phyloP scores from a whole-genome alignment of 2,113 vertebrate genomes.

The Pteronura brasiliensis region DNA sequence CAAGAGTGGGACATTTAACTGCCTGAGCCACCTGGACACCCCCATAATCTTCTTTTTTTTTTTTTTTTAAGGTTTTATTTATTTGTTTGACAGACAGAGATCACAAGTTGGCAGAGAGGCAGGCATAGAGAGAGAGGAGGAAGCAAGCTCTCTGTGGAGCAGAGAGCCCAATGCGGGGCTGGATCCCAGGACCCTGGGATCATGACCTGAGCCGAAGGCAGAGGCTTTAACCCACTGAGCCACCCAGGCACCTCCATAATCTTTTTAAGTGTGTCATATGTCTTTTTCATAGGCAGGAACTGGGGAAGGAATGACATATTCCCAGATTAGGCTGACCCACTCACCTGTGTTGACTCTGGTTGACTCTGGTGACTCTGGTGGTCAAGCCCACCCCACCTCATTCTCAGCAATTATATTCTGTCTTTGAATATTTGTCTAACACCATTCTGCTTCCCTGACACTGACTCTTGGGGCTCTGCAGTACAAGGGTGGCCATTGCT shows the following conservation, averaged over 20 bases:
- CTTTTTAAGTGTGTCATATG: not conserved
- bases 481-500: not conserved
- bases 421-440: not conserved
- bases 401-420: not conserved
- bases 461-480: fast-evolving
- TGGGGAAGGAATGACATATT: not conserved
- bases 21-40: not conserved
- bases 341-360: not conserved
- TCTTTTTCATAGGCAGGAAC: not conserved
- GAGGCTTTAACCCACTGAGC: too few relatives aligned
- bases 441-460: not conserved
- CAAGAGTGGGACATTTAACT: not conserved
- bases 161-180: not conserved
- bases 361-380: not conserved
- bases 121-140: too few relatives aligned
- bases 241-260: too few relatives aligned
- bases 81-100: too few relatives aligned
- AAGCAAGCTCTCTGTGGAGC: not conserved
- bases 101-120: too few relatives aligned
- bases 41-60: not conserved
- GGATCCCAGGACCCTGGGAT: too few relatives aligned
- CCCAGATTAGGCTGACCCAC: not conserved
- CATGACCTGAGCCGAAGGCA: too few relatives aligned
- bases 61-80: not conserved
- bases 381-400: not conserved